Evolutionary conservation across 2,113 vertebrate species (phyloP).

Genomic region (Bothrops jararaca): DNA sequence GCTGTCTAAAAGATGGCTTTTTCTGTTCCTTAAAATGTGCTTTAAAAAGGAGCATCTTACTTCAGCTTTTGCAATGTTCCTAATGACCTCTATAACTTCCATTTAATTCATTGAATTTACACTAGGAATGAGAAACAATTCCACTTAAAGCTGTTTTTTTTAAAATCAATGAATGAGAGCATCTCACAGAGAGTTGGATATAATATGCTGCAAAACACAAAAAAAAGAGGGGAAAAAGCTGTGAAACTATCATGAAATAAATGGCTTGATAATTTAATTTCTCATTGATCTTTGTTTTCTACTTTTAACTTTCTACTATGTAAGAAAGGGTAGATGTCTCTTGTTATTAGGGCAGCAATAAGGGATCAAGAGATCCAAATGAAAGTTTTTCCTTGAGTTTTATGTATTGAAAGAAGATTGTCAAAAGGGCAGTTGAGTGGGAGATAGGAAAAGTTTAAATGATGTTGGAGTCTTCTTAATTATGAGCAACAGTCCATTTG

Average conservation of each 20-base stretch:
- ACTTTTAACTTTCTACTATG: neutral
- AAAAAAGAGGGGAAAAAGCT: constrained; percentile 45
- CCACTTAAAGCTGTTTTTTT: constrained; percentile 48
- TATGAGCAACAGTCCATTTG: neutral
- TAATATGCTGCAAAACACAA: constrained; percentile 34
- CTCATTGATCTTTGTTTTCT: constrained; percentile 13
- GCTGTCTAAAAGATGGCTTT: neutral
- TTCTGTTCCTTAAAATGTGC: neutral
- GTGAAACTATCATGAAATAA: constrained; percentile 51
- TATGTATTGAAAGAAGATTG: neutral
- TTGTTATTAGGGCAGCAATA: neutral
- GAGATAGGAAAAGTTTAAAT: neutral
- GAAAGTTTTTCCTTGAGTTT: neutral
- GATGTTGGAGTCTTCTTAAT: neutral
- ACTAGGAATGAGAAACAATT: constrained; percentile 60
- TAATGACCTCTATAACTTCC: constrained; percentile 58
- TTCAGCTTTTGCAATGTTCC: constrained; percentile 48
- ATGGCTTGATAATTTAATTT: constrained; percentile 13
- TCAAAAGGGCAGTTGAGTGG: neutral
- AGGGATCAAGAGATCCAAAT: neutral
- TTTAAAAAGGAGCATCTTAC: constrained; percentile 39
- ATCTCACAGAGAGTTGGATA: constrained; percentile 50
- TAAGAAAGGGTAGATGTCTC: neutral
- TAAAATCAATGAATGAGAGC: constrained; percentile 49
- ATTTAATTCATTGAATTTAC: constrained; percentile 67